Evolutionary conservation across 2,797 vertebrate genomes (phyloP).

Genomic region (Poecilia wingei): DNA sequence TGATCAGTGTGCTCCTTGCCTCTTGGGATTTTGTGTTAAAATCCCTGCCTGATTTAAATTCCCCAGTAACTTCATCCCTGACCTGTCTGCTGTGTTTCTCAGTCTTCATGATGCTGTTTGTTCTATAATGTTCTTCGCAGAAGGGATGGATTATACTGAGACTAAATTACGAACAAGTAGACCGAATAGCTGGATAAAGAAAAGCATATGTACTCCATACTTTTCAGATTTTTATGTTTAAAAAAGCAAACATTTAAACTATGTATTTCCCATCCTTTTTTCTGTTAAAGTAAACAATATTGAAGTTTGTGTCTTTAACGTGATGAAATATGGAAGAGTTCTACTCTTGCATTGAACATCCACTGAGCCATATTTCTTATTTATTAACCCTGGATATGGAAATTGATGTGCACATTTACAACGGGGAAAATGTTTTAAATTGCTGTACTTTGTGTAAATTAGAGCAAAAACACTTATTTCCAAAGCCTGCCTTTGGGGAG

Average conservation of each 20-base stretch:
- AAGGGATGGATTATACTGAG: neutral
- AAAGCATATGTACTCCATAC: neutral
- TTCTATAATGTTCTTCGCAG: neutral
- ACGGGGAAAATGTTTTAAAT: constrained; percentile 11
- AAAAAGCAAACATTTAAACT: neutral
- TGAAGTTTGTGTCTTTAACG: neutral
- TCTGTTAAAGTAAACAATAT: neutral
- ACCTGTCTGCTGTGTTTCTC: neutral
- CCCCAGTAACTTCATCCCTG: neutral
- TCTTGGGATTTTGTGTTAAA: neutral
- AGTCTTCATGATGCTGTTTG: neutral
- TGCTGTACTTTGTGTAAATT: constrained; percentile 24
- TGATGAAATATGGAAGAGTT: neutral
- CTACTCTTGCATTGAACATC: neutral
- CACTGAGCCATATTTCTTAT: constrained; percentile 6
- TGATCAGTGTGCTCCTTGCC: neutral
- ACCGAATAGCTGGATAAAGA: neutral
- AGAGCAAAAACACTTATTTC: constrained; percentile 39
- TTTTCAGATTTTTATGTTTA: neutral
- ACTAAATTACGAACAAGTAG: neutral
- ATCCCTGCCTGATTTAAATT: neutral
- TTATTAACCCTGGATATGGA: neutral
- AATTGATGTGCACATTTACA: constrained; percentile 19
- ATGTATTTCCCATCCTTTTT: neutral
- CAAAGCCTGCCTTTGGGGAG: constrained; percentile 23